Base-by-base conservation (phyloP, 2,888 invertebrate genomes). In the Aplocera efformata region DNA sequence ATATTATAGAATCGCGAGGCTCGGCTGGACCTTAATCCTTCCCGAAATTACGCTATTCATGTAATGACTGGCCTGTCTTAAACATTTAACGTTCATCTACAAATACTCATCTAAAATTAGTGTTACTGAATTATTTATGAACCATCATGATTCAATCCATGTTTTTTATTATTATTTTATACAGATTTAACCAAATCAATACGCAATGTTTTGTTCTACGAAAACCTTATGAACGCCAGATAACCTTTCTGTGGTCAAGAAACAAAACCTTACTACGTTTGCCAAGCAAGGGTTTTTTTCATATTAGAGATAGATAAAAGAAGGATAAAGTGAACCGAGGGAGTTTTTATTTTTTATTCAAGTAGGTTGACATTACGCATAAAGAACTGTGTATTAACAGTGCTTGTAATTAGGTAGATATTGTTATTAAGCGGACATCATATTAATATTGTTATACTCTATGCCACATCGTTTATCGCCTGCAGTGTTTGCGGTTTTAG, bases 191-290 rank as follows among this genome's bases (percentile, higher is more conserved):
- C n/a, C n/a, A n/a, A n/a, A n/a, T n/a, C n/a, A n/a, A n/a, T n/a
- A n/a, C n/a, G n/a, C n/a, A n/a, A n/a, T n/a, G n/a, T 42, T 38
- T 46, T 34, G 32, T 34, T 21, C 10, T 7, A 37, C 22, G 27
- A 29, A 42, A 41, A 41, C 30, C 38, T 37, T 32, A 36, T 54
- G 41, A 53, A 22, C 32, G 25, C 27, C 42, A 37, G 31, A 43
- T 39, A 65, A 61, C 60, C 63, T 67, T 67, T 58, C 66, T 65
- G 70, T 61, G 61, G 56, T 49, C 42, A 42, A 38, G 48, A 61
- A 56, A 66, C 59, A 62, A 61, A 56, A 56, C 61, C 60, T 50
- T 72, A 67, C 69, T 67, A 69, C 64, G 57, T 60, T 67, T 54
- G 39, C 55, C 63, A 67, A 71, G 71, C 70, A 67, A 53, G 60